Evolutionary conservation across 2,888 invertebrate species (phyloP).

Genomic region (Ischnus inquisitorius): DNA sequence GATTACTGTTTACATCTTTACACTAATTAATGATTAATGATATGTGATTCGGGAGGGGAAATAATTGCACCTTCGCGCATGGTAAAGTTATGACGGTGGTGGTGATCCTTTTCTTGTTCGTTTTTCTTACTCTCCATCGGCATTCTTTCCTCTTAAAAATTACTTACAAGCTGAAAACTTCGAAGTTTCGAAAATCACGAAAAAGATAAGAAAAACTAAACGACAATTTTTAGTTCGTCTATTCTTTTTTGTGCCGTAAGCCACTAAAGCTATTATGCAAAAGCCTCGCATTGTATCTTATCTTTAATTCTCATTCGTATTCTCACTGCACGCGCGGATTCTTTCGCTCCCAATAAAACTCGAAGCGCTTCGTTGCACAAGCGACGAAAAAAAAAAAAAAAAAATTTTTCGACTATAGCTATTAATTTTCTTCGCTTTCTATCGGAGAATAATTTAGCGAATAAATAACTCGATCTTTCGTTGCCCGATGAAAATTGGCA

Average conservation of each 20-base stretch:
- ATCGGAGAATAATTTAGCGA: conserved; percentile 19
- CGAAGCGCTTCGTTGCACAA: conserved; percentile 55
- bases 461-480: conserved; percentile 12
- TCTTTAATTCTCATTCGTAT: background rate
- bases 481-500: background rate
- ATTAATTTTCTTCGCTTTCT: background rate
- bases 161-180: conserved; percentile 37
- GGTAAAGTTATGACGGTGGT: conserved; percentile 35
- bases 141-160: conserved; percentile 27
- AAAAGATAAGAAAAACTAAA: background rate
- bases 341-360: conserved; percentile 18
- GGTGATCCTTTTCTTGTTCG: conserved; percentile 22
- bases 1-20: conserved; percentile 58
- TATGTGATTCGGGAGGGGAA: conserved; percentile 63
- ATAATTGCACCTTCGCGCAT: conserved; percentile 51
- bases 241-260: conserved; percentile 7
- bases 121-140: background rate
- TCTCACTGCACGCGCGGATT: background rate
- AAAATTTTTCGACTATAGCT: background rate
- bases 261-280: conserved; percentile 12
- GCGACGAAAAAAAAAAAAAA: conserved; percentile 37
- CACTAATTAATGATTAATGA: conserved; percentile 68
- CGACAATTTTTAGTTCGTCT: background rate
- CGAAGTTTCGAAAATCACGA: background rate
- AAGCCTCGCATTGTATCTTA: conserved; percentile 13